Evolutionary conservation across 2,888 invertebrate genomes (phyloP), one percentile per base, ranked within the genome.

Genomic region (Drosophila trichaetosa): DNA sequence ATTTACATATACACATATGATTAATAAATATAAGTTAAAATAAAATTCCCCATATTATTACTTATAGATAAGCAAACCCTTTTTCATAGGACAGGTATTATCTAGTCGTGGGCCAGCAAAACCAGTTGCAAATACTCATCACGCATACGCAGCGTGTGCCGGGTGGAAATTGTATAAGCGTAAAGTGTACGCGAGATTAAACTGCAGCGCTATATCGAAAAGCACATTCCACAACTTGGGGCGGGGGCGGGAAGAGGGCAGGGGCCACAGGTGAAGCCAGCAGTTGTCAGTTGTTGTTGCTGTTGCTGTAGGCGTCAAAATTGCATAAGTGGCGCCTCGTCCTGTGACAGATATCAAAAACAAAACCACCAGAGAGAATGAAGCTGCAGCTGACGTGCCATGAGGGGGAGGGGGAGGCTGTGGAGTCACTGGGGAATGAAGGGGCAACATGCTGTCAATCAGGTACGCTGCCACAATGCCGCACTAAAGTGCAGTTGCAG

Each of bases 141-240:
- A 83, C 79, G 87, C 76, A 84, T 86, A 87, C 89, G 81, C 80
- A 76, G 76, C 70, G 78, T 79, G 76, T 75, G 67, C 18, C 56
- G 54, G 27, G 46, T 29, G 16, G 2, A 59, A 73, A 63, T 67
- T 49, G 29, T 31, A 33, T 52, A 27, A 65, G 58, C 73, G 51
- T 48, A 70, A 71, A 76, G 68, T 72, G 72, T 31, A 24, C 46
- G 24, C 16, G 67, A 59, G 67, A 72, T 84, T 69, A 80, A 52
- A 46, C 34, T 59, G 61, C 56, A 51, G 64, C 18, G 60, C 13
- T 42, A 49, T 18, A 29, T 38, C 46, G 29, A 33, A 29, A 24
- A 27, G 33, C 42, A 51, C 18, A 56, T 36, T 16, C 21, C 16
- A 31, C 27, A 6, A 18, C 27, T n/a, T 13, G 49, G 57, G 33